Evolutionary conservation across 2,113 vertebrate genomes (phyloP).

Genomic region (Piprites chloris): DNA sequence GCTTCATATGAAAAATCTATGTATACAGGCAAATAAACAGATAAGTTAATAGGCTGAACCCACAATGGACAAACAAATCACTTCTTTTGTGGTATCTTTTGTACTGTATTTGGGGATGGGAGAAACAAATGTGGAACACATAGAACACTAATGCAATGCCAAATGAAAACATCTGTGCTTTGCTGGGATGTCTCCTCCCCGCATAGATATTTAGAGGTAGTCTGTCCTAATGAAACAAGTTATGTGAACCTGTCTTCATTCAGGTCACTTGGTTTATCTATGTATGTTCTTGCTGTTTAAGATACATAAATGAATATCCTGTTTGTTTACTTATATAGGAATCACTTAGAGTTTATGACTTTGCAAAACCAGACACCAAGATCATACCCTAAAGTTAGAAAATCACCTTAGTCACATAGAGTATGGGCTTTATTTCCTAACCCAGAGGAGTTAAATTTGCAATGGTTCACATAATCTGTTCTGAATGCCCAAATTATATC

Average conservation of each 20-base stretch:
- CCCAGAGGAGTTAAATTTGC: background rate
- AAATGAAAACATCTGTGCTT: background rate
- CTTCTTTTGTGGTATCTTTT: background rate
- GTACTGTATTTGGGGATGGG: background rate
- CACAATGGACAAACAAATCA: background rate
- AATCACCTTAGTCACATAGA: background rate
- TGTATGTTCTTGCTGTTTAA: background rate
- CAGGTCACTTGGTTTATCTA: background rate
- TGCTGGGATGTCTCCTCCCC: background rate
- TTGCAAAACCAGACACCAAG: background rate
- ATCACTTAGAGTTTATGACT: background rate
- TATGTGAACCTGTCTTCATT: background rate
- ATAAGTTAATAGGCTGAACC: background rate
- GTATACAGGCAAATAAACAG: slow-evolving; percentile 3
- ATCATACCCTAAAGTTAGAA: background rate
- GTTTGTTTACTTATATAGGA: background rate
- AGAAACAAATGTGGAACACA: background rate
- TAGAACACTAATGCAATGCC: background rate
- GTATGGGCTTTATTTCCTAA: background rate
- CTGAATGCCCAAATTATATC: slow-evolving; percentile 35
- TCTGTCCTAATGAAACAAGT: background rate
- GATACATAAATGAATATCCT: background rate
- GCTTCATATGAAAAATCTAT: background rate
- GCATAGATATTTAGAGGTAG: background rate
- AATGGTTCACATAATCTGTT: background rate